A percentile compares a stretch with the other conserved stretches of the same genome.
These are phyloP conservation scores for Platysteira castanea DNA, from an alignment of 2,113 vertebrate genomes.

Conservation along the genomic window DNA sequence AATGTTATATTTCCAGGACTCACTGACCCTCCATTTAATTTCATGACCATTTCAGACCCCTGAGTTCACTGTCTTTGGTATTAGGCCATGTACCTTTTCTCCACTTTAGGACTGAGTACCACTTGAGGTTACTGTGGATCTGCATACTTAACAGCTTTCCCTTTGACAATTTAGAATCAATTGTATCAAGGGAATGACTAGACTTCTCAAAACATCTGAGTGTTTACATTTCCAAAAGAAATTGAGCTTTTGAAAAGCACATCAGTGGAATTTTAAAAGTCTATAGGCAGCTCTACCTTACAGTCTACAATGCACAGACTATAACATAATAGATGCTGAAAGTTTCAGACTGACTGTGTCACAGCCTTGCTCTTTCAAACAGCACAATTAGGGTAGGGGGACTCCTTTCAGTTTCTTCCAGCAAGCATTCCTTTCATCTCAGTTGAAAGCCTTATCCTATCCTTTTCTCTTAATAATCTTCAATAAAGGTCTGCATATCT, in stretches of 20 bases:
- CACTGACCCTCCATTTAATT: not conserved
- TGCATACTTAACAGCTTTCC: not conserved
- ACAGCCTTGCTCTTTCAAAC: not conserved
- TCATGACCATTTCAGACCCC: not conserved
- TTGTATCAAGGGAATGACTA: not conserved
- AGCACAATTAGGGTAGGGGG: not conserved
- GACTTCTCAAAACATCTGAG: not conserved
- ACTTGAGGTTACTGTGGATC: not conserved
- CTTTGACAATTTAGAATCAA: not conserved
- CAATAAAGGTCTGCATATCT: not conserved
- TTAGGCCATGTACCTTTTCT: not conserved
- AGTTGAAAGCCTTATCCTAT: not conserved
- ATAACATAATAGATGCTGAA: not conserved
- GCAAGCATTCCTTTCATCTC: not conserved
- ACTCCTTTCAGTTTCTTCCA: not conserved
- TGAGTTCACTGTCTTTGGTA: not conserved
- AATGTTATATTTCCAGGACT: not conserved
- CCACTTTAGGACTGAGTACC: not conserved
- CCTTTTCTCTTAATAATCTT: not conserved
- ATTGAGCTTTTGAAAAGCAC: not conserved
- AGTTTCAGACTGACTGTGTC: not conserved
- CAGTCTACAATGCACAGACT: not conserved
- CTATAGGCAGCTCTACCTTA: not conserved
- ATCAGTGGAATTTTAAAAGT: not conserved
- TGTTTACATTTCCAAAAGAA: not conserved